A percentile compares a stretch with the other conserved stretches of the same genome.
phyloP scores from a whole-genome alignment of 1,140 invertebrate species.

The Drosophila hydei region DNA sequence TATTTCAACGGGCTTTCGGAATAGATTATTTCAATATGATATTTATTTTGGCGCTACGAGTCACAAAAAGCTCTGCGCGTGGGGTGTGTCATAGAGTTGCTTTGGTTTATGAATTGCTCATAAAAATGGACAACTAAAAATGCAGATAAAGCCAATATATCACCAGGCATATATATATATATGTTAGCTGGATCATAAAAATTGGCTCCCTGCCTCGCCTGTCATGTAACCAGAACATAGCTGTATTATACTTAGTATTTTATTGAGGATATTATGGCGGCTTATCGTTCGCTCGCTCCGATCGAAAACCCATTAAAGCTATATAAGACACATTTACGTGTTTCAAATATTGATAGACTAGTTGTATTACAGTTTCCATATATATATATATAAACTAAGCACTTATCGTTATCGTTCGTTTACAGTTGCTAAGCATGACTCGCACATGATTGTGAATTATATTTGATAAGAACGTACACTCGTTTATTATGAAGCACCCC shows the following conservation, averaged over 20 bases:
- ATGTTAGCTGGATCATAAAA: slow-evolving; percentile 27
- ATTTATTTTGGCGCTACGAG: slow-evolving; percentile 6
- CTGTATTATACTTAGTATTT: slow-evolving; percentile 1
- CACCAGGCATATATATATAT: slow-evolving; percentile 1
- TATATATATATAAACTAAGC: slow-evolving; percentile 29
- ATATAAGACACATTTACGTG: slow-evolving; percentile 33
- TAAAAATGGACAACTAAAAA: slow-evolving; percentile 25
- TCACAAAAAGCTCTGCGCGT: slow-evolving; percentile 1
- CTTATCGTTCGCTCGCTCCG: slow-evolving; percentile 22
- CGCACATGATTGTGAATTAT: slow-evolving; percentile 44
- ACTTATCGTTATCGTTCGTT: slow-evolving; percentile 48
- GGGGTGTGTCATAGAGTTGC: slow-evolving; percentile 39
- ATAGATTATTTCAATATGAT: slow-evolving; percentile 58
- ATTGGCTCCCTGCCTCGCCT: background rate
- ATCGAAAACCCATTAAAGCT: slow-evolving; percentile 51
- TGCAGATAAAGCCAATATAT: slow-evolving; percentile 11
- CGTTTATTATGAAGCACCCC: slow-evolving; percentile 65
- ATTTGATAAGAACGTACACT: slow-evolving; percentile 20
- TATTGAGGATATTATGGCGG: background rate
- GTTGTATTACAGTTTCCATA: slow-evolving; percentile 25
- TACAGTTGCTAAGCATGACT: slow-evolving; percentile 55
- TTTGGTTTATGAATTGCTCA: slow-evolving; percentile 43
- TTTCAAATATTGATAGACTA: slow-evolving; percentile 10
- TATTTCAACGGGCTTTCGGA: slow-evolving; percentile 42
- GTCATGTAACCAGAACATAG: slow-evolving; percentile 9